phyloP scores from a whole-genome alignment of 1,140 invertebrate species.

The Colletes gigas region DNA sequence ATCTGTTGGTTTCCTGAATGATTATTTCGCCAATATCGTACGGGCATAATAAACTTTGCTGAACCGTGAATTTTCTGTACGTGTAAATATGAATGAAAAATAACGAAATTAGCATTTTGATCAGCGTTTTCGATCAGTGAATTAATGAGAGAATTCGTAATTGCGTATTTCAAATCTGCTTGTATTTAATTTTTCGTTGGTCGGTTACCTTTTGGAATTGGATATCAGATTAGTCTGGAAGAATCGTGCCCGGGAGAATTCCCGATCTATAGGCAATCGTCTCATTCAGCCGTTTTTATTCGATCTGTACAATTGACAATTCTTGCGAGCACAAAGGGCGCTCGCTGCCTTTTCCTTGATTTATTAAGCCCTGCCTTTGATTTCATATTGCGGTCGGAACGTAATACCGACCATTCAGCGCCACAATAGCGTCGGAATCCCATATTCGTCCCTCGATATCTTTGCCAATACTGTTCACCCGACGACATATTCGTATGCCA shows the following conservation, averaged over 20 bases:
- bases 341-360: slow-evolving; percentile 35
- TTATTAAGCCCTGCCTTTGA: slow-evolving; percentile 44
- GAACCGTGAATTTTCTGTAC: too few species aligned
- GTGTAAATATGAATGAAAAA: too few species aligned
- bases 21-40: too few species aligned
- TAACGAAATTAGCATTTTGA: too few species aligned
- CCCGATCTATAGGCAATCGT: background rate
- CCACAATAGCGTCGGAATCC: slow-evolving; percentile 38
- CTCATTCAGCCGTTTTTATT: slow-evolving; percentile 33
- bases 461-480: background rate
- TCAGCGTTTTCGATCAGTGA: background rate
- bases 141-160: background rate
- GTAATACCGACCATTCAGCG: slow-evolving; percentile 22
- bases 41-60: too few species aligned
- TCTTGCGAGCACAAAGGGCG: slow-evolving; percentile 31
- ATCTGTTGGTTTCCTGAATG: too few species aligned
- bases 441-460: background rate
- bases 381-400: background rate
- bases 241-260: slow-evolving; percentile 21
- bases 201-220: slow-evolving; percentile 23
- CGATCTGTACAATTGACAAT: slow-evolving; percentile 16
- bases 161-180: background rate
- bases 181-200: background rate
- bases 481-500: slow-evolving; percentile 8
- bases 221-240: slow-evolving; percentile 15